Percentiles rank a stretch among this genome's conserved stretches.
Evolutionary conservation across 2,797 vertebrate genomes (phyloP).

Genomic region (Lacerta bilineata): DNA sequence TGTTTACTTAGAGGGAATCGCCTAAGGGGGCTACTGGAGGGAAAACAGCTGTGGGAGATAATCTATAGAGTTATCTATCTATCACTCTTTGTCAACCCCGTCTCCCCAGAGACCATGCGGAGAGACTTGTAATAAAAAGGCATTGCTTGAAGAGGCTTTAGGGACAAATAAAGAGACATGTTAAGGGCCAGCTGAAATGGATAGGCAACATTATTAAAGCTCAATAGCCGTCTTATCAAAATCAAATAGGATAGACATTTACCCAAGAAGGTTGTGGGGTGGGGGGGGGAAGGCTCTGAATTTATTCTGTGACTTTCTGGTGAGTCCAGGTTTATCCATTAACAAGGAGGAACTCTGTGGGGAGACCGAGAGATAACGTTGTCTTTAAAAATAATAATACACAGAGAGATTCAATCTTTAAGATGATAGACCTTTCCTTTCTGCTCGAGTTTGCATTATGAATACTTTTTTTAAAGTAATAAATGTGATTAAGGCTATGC

Average conservation of each 20-base stretch:
- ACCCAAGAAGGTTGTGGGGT: conserved; percentile 66
- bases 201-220: conserved; percentile 91
- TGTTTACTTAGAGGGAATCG: conserved; percentile 88
- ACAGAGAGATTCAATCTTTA: conserved; percentile 84
- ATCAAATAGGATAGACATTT: conserved; percentile 86
- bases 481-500: background rate
- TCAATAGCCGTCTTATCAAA: conserved; percentile 91
- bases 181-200: conserved; percentile 87
- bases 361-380: conserved; percentile 83
- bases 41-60: conserved; percentile 88
- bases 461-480: background rate
- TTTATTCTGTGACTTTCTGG: conserved; percentile 83
- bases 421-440: background rate
- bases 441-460: background rate
- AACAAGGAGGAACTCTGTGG: conserved; percentile 80
- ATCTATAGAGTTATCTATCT: conserved; percentile 88
- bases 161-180: conserved; percentile 87
- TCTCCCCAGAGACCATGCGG: conserved; percentile 82
- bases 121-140: conserved; percentile 86
- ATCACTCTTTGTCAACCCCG: conserved; percentile 81
- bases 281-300: conserved; percentile 72
- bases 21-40: conserved; percentile 81
- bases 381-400: conserved; percentile 67
- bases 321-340: conserved; percentile 83
- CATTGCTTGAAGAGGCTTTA: conserved; percentile 85